Evolutionary conservation across 2,113 vertebrate genomes (phyloP), one percentile per base, ranked within the genome.

Genomic region (Centropristis striata): DNA sequence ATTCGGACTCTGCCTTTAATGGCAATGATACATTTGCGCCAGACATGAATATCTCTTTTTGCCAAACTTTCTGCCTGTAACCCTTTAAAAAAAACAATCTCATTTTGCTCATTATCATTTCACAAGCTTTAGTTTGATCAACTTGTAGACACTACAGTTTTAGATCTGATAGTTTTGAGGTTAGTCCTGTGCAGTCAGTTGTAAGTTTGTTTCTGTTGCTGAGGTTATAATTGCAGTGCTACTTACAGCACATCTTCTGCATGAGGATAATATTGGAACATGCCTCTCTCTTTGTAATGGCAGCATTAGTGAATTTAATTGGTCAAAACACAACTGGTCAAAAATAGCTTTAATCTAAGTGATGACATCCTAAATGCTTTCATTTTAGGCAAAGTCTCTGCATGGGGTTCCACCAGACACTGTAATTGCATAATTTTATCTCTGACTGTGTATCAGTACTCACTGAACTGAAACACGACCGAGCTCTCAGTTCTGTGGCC

Each of bases 251-350:
- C 27, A 64, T 47, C 27, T 55, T 64, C n/a, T 49, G 8, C 57
- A 49, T 32, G 42, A 39, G 39, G 67, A 60, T 54, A 64, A 64
- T 64, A 46, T 18, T 64, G 13, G 6, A 18, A 8, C 59, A 44
- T 49, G 44, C 27, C 18, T 47, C 41, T 59, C 13, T 39, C 27
- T 49, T 39, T 61, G n/a, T 61, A 61, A 72, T 68, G 12, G 36
- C 25, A 71, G 53, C 68, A 67, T 66, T 77, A 59, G 54, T 71
- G 21, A 67, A 71, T 37, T 20, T 39, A 60, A 77, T 71, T 57
- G 18, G n/a, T n/a, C n/a, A n/a, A n/a, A n/a, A n/a, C n/a, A n/a
- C n/a, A 55, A 55, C 67, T 32, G 53, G 41, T 58, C 25, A 71
- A 71, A 71, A 71, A 58, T 18, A 47, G 68, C 27, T 58, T 58